phyloP scores from a whole-genome alignment of 2,113 vertebrate species.

The Eulemur rufifrons region DNA sequence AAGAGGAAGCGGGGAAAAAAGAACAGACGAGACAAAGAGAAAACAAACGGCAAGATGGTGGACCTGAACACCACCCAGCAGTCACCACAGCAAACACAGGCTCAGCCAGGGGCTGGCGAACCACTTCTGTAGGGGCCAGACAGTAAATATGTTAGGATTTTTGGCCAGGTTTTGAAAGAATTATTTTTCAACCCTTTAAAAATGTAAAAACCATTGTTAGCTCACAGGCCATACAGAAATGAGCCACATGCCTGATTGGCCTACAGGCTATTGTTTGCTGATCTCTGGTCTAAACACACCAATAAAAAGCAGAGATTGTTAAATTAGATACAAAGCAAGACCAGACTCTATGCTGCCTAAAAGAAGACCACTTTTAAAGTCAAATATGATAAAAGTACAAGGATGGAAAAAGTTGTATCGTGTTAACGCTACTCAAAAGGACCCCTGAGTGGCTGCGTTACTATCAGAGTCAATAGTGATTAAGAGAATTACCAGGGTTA shows the following conservation, averaged over 20 bases:
- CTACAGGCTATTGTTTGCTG: background rate
- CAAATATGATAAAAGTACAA: background rate
- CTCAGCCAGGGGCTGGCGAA: background rate
- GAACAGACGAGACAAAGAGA: background rate
- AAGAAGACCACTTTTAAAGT: background rate
- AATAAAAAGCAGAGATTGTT: background rate
- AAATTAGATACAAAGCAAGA: background rate
- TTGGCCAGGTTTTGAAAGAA: background rate
- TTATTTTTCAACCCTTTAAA: background rate
- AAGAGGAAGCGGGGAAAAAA: background rate
- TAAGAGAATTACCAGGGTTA: background rate
- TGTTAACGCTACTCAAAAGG: background rate
- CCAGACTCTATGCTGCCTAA: background rate
- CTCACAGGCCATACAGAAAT: background rate
- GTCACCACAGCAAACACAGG: background rate
- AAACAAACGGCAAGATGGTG: background rate
- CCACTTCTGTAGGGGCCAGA: background rate
- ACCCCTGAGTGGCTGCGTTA: accelerated
- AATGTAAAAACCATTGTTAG: background rate
- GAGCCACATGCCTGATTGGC: background rate
- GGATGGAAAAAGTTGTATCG: background rate
- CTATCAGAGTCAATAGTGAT: background rate
- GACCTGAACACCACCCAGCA: background rate
- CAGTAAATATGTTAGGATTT: background rate
- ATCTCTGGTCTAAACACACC: background rate